Percentiles rank a stretch among this genome's conserved stretches.
Evolutionary conservation across 1,140 invertebrate genomes (phyloP).

Genomic region (Periplaneta americana): DNA sequence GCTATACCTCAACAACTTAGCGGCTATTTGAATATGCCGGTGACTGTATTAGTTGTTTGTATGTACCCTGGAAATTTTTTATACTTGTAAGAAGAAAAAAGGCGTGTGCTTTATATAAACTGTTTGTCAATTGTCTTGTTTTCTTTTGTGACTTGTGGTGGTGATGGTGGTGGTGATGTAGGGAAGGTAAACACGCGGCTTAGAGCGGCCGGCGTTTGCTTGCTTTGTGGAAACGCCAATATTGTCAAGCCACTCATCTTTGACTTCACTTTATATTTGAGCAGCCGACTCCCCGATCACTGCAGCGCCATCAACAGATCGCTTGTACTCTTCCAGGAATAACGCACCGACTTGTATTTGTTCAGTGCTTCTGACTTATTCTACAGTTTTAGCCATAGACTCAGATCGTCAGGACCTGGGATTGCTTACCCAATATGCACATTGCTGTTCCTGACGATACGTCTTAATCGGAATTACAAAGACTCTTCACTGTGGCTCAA

Average conservation of each 20-base stretch:
- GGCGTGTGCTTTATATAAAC: neutral
- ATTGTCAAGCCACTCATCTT: slow-evolving; percentile 7
- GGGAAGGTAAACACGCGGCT: neutral
- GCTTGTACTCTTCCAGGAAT: neutral
- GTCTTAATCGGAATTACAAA: too few species aligned
- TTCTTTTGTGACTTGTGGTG: neutral
- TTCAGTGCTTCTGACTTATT: neutral
- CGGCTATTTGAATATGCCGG: neutral
- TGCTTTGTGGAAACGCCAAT: slow-evolving; percentile 5
- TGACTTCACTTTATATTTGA: neutral
- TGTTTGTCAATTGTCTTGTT: neutral
- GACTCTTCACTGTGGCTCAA: too few species aligned
- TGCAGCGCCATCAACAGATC: neutral
- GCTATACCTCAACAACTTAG: neutral
- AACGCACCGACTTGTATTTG: neutral
- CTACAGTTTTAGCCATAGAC: neutral
- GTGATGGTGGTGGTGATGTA: neutral
- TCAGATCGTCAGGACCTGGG: too few species aligned
- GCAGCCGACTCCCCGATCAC: neutral
- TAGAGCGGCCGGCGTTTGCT: neutral
- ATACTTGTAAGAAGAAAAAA: neutral
- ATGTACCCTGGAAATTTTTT: neutral
- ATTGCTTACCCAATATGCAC: too few species aligned
- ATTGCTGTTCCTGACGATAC: too few species aligned
- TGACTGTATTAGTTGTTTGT: neutral